These are phyloP conservation scores for Rhizoglyphus robini DNA, from an alignment of 1,140 invertebrate genomes.

Conservation along the genomic window DNA sequence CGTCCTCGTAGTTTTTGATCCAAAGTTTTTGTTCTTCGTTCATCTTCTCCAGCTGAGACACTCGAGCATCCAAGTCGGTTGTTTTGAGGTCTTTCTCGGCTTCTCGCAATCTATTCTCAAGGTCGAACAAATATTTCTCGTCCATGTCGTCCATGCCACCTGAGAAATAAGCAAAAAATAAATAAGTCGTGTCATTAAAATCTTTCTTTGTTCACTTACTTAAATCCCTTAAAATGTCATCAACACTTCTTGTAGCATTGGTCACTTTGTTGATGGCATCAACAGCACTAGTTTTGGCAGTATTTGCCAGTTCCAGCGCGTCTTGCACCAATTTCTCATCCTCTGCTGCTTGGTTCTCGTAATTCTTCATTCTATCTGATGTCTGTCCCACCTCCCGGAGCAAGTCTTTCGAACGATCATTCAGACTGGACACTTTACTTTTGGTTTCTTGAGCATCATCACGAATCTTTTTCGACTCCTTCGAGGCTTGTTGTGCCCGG, in stretches of 20 bases:
- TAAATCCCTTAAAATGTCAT: conserved; percentile 62
- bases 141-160: conserved; percentile 36
- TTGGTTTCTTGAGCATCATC: conserved; percentile 59
- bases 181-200: not conserved
- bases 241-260: conserved; percentile 57
- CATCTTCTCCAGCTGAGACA: conserved; percentile 52
- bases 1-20: conserved; percentile 65
- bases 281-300: conserved; percentile 64
- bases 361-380: conserved; percentile 48
- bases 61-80: conserved; percentile 58
- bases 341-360: conserved; percentile 55
- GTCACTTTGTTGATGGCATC: conserved; percentile 63
- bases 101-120: conserved; percentile 54
- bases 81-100: conserved; percentile 57
- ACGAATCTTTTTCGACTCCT: conserved; percentile 59
- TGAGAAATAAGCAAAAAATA: conserved; percentile 11
- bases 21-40: conserved; percentile 55
- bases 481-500: conserved; percentile 52
- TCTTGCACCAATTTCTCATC: conserved; percentile 57
- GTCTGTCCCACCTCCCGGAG: conserved; percentile 53
- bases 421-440: conserved; percentile 52
- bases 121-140: conserved; percentile 47
- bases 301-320: conserved; percentile 59
- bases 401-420: conserved; percentile 59
- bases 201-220: conserved; percentile 34